Base-by-base conservation (phyloP, 2,797 vertebrate genomes). In the Triplophysa bombifrons region DNA sequence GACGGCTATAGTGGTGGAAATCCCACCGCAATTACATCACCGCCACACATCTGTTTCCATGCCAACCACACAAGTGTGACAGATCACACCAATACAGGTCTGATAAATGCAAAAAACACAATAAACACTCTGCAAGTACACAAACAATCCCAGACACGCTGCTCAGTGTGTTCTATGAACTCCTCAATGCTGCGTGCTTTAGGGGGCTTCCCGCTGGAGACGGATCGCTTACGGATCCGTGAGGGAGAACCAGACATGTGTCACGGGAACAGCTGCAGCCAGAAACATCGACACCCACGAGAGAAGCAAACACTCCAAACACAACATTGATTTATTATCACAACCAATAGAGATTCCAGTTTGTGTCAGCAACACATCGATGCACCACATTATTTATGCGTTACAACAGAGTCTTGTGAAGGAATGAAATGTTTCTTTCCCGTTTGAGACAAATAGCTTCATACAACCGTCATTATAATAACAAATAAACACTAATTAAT, bases 21-120 rank as follows among this genome's bases (percentile, higher is more conserved):
- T 51, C 50, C 17, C 17, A 19, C 50, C 5, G 50, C n/a, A 56
- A 22, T n/a, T 10, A 56, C 55, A 70, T 72, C 30, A 20, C 75
- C 0, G 46, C 11, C 46, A 76, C 60, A 69, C 75, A 55, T 13
- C 17, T 14, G 19, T 65, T 72, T 76, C 78, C 82, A 56, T 75
- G 67, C 78, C 84, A 83, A 58, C 46, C 80, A 19, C 58, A 84
- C 53, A 79, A 76, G 72, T 55, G 66, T 68, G 50, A 83, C 41
- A 63, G 77, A 78, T 65, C 51, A 77, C 63, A 76, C 58, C 53
- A 65, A 71, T 56, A n/a, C 10, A 11, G 19, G 20, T 56, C n/a
- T 56, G 53, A 56, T 56, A 12, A 11, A 22, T n/a, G 20, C 55
- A 56, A 16, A 17, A 17, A 50, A 50, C 48, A 50, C 48, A 50